These are phyloP conservation scores for Eubucco bourcierii DNA, from an alignment of 2,113 vertebrate genomes.

Conservation along the genomic window DNA sequence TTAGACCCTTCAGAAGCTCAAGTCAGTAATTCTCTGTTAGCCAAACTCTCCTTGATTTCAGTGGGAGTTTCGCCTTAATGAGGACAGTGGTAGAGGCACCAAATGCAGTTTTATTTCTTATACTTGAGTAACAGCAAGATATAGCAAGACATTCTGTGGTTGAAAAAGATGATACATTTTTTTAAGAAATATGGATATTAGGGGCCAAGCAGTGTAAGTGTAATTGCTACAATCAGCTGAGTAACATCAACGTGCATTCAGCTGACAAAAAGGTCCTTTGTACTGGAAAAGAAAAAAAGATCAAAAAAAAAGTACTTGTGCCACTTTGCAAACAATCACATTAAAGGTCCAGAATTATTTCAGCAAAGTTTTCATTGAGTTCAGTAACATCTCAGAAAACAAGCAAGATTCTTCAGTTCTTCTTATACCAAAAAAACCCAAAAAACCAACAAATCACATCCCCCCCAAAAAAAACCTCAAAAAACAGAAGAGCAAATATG, in stretches of 20 bases:
- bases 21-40: not conserved
- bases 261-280: constrained; percentile 18
- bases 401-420: not conserved
- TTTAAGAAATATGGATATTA: constrained; percentile 4
- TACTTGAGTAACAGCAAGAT: not conserved
- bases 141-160: not conserved
- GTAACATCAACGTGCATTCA: not conserved
- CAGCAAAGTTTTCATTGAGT: not conserved
- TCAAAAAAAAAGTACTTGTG: not conserved
- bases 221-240: constrained; percentile 8
- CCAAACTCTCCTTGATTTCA: constrained; percentile 3
- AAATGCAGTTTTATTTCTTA: constrained; percentile 27
- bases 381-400: not conserved
- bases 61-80: constrained; percentile 41
- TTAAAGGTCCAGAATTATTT: constrained; percentile 12
- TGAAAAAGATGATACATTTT: constrained; percentile 13
- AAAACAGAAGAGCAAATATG: not conserved
- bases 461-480: not conserved
- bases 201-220: not conserved
- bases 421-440: not conserved
- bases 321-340: constrained; percentile 14
- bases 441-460: not conserved
- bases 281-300: not conserved
- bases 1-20: not conserved
- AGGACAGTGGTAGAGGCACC: not conserved